Evolutionary conservation across 1,140 invertebrate genomes (phyloP).

Genomic region (Leptestheria dahalacensis): DNA sequence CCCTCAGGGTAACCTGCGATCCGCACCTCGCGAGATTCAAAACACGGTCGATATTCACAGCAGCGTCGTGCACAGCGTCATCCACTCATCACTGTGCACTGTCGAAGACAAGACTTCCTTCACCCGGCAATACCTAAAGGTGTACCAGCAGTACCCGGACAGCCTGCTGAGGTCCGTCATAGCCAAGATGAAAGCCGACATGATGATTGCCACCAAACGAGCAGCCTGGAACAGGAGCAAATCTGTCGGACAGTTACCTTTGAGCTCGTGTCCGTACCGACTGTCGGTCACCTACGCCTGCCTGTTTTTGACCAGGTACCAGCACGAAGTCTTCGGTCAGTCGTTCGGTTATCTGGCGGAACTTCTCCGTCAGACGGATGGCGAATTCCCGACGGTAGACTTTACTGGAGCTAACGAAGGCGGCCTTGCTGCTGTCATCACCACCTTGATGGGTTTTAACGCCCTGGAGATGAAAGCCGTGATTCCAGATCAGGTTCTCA

Average conservation of each 20-base stretch:
- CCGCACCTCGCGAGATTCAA: slow-evolving; percentile 19
- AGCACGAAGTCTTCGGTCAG: slow-evolving; percentile 29
- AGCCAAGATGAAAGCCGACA: slow-evolving; percentile 36
- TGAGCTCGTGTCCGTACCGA: slow-evolving; percentile 7
- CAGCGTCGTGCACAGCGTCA: slow-evolving; percentile 24
- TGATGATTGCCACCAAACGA: slow-evolving; percentile 42
- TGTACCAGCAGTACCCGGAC: slow-evolving; percentile 54
- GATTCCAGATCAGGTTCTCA: slow-evolving; percentile 42
- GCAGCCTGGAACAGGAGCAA: slow-evolving; percentile 28
- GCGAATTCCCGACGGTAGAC: background rate
- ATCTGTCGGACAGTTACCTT: background rate
- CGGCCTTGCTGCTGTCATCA: slow-evolving; percentile 25
- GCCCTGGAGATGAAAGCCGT: slow-evolving; percentile 29
- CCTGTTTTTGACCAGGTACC: slow-evolving; percentile 36
- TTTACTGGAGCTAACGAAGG: slow-evolving; percentile 19
- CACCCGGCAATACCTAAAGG: slow-evolving; percentile 47
- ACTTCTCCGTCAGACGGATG: no score
- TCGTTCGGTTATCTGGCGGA: slow-evolving; percentile 26
- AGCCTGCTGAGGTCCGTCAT: slow-evolving; percentile 39
- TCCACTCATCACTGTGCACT: slow-evolving; percentile 41
- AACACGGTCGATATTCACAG: slow-evolving; percentile 26
- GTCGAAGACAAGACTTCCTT: slow-evolving; percentile 41
- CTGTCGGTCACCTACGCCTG: slow-evolving; percentile 23
- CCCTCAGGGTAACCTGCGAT: background rate
- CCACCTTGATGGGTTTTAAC: slow-evolving; percentile 20